Evolutionary conservation across 2,113 vertebrate genomes (phyloP), one percentile per base, ranked within the genome.

Genomic region (Oostethus manadensis): DNA sequence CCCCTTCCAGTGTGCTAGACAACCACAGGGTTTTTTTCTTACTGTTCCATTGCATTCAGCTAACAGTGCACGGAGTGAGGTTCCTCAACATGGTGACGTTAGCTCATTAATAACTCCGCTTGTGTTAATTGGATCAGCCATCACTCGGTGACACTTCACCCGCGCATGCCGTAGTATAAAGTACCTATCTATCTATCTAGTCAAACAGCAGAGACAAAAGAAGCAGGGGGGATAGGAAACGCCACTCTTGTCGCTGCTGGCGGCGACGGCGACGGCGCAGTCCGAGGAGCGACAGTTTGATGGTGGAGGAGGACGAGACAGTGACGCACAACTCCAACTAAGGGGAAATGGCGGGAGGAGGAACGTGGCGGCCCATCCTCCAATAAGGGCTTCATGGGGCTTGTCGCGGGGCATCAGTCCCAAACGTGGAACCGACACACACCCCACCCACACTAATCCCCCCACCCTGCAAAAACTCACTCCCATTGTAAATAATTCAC

Each of bases 401-500:
- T 84, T 89, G 84, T 86, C 84, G 60, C 13, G 78, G 78, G 77
- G 84, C 84, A 86, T 89, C 83, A 88, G 79, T 83, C 67, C 67
- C 21, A 43, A 44, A 57, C 55, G 22, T 21, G 18, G 17, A 58
- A 66, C 56, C 40, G 66, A 66, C 56, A 53, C 74, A 21, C 74
- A 66, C 64, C 60, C 67, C 64, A 66, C 77, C 68, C 70, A 73
- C 73, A 42, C 64, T 33, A 26, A 66, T 10, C 43, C 50, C 2
- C 15, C 23, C 23, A 35, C 54, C 50, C n/a, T 8, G n/a, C 57
- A 64, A 76, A 80, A 65, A 64, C 71, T 84, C 67, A 77, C 79
- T 82, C 82, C 79, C 81, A 80, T 84, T 86, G 78, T 91, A 88
- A 91, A 91, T 91, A 89, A 91, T 91, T 91, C 84, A 91, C 78